phyloP scores from a whole-genome alignment of 2,888 invertebrate species.

The Rhagophthalmus giganteus region DNA sequence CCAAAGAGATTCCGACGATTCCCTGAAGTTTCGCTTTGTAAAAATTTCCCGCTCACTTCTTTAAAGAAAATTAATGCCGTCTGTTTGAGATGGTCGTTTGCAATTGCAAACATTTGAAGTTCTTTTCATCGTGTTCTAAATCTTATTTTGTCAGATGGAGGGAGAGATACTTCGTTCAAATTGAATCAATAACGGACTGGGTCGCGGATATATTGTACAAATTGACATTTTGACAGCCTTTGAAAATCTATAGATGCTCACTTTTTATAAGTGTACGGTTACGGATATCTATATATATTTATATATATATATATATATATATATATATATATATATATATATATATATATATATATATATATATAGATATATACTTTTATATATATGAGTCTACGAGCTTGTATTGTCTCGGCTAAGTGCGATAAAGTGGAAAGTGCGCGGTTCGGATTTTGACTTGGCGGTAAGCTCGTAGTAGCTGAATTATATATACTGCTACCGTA shows the following conservation, averaged over 20 bases:
- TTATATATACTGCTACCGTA: too few relatives aligned
- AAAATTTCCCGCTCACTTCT: not conserved
- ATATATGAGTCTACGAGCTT: too few relatives aligned
- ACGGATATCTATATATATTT: too few relatives aligned
- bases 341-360: too few relatives aligned
- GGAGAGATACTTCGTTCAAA: slow-evolving; percentile 29
- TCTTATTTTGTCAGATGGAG: slow-evolving; percentile 8
- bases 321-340: too few relatives aligned
- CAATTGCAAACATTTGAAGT: slow-evolving; percentile 9
- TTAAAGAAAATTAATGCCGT: slow-evolving; percentile 6
- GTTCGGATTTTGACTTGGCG: too few relatives aligned
- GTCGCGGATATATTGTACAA: slow-evolving; percentile 28
- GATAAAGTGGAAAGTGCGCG: too few relatives aligned
- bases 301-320: too few relatives aligned
- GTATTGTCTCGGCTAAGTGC: too few relatives aligned
- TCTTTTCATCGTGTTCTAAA: slow-evolving; percentile 17
- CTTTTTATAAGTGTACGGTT: slow-evolving; percentile 3
- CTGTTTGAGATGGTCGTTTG: not conserved
- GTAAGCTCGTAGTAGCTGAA: too few relatives aligned
- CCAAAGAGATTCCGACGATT: too few relatives aligned
- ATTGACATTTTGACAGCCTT: slow-evolving; percentile 32
- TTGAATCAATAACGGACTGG: slow-evolving; percentile 32
- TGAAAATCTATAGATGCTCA: slow-evolving; percentile 14
- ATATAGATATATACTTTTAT: too few relatives aligned
- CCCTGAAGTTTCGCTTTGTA: not conserved